phyloP scores from a whole-genome alignment of 2,797 vertebrate genomes.

The Eulemur albifrons region DNA sequence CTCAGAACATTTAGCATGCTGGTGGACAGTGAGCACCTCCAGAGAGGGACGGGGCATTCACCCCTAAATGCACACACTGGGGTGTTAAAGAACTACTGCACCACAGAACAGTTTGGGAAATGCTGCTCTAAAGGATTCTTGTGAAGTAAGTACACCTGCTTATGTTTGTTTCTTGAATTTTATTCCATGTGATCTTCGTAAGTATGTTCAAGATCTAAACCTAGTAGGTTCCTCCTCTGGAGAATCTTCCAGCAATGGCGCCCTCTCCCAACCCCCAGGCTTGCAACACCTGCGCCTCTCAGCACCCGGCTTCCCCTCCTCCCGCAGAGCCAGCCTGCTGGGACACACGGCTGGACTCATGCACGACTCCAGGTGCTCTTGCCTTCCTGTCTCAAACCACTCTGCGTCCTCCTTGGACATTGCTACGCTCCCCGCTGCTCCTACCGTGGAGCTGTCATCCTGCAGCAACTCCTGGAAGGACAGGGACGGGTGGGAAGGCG shows the following conservation, averaged over 20 bases:
- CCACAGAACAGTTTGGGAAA: background rate
- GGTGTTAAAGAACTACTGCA: too few species aligned
- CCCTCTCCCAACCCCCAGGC: background rate
- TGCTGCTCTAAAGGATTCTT: background rate
- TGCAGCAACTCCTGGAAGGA: background rate
- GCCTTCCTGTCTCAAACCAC: background rate
- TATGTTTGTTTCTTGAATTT: background rate
- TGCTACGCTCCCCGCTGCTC: background rate
- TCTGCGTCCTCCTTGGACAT: background rate
- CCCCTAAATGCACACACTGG: background rate
- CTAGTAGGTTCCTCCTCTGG: background rate
- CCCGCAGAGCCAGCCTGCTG: fast-evolving
- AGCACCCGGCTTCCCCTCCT: background rate
- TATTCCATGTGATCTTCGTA: background rate
- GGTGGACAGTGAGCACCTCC: background rate
- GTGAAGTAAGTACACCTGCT: background rate
- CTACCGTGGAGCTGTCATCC: background rate
- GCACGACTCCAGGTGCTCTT: background rate
- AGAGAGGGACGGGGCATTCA: background rate
- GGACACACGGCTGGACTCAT: fast-evolving
- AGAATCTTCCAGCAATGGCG: background rate
- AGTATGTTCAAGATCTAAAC: background rate
- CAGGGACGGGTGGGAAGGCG: fast-evolving
- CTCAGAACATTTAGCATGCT: background rate
- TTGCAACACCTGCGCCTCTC: background rate